Evolutionary conservation across 2,797 vertebrate species (phyloP).

Genomic region (Gadopsis marmoratus): DNA sequence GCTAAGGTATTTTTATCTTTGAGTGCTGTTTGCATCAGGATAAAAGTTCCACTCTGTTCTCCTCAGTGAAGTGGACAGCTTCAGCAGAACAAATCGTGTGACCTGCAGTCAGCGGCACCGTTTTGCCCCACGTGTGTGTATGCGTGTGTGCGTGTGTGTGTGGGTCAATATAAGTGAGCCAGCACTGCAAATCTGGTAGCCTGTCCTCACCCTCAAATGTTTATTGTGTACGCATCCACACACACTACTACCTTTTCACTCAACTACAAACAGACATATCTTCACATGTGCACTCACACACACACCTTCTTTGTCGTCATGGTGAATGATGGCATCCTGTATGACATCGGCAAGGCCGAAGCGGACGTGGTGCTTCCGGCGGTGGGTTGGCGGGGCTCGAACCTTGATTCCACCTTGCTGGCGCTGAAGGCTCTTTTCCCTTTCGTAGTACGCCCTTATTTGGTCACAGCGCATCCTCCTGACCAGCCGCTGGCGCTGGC

Average conservation of each 20-base stretch:
- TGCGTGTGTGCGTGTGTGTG: not conserved
- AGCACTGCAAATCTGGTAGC: not conserved
- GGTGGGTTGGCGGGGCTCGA: conserved; percentile 64
- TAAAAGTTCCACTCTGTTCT: conserved; percentile 36
- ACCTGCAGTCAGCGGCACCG: conserved; percentile 27
- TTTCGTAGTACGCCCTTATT: conserved; percentile 93
- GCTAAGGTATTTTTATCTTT: conserved; percentile 40
- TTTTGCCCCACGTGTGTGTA: conserved; percentile 10
- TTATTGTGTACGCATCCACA: not conserved
- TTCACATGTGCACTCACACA: not conserved
- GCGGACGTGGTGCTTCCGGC: conserved; percentile 84
- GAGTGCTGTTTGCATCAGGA: conserved; percentile 37
- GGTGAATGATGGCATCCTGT: conserved; percentile 91
- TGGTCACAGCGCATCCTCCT: conserved; percentile 96
- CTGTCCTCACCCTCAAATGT: not conserved
- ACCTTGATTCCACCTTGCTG: conserved; percentile 79
- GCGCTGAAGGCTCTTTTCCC: conserved; percentile 90
- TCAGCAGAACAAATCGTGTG: conserved; percentile 34
- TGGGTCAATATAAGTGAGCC: not conserved
- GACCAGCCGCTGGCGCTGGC: conserved; percentile 95
- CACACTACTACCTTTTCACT: not conserved
- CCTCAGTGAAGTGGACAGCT: conserved; percentile 28
- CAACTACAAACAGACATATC: not conserved
- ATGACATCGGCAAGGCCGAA: conserved; percentile 87
- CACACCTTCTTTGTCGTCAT: conserved; percentile 95